A percentile compares a stretch with the other conserved stretches of the same genome.
Evolutionary conservation across 2,888 invertebrate species (phyloP).

Genomic region (Drosophila emarginata): DNA sequence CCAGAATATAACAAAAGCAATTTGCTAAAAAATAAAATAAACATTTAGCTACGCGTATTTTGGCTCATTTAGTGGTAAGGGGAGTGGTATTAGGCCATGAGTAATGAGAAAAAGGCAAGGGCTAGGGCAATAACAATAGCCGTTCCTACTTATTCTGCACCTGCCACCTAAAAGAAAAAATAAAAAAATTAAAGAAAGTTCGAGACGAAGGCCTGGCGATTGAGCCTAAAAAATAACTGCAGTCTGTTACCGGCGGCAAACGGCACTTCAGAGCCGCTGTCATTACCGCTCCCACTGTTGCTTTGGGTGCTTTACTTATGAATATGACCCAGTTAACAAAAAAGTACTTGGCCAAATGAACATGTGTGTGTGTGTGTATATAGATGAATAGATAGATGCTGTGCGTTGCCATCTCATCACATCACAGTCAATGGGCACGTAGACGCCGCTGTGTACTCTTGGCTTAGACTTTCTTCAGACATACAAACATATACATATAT

Average conservation of each 20-base stretch:
- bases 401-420: slow-evolving; percentile 22
- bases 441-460: slow-evolving; percentile 25
- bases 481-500: slow-evolving; percentile 17
- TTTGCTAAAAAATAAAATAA: slow-evolving; percentile 74
- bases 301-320: slow-evolving; percentile 68
- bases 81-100: too few species aligned
- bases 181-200: slow-evolving; percentile 68
- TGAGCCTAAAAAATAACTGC: slow-evolving; percentile 58
- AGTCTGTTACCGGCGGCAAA: slow-evolving; percentile 42
- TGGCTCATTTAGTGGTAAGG: slow-evolving; percentile 46
- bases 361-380: background rate
- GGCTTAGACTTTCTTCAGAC: slow-evolving; percentile 58
- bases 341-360: slow-evolving; percentile 44
- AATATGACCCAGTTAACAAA: slow-evolving; percentile 69
- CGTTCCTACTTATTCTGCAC: slow-evolving; percentile 51
- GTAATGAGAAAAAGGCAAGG: background rate
- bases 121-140: slow-evolving; percentile 33
- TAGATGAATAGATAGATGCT: slow-evolving; percentile 25
- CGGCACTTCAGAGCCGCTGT: slow-evolving; percentile 53
- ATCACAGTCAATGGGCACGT: slow-evolving; percentile 1
- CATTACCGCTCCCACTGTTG: slow-evolving; percentile 43
- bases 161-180: slow-evolving; percentile 61
- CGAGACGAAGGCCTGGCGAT: slow-evolving; percentile 44
- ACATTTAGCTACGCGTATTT: slow-evolving; percentile 66
- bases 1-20: slow-evolving; percentile 66